These are phyloP conservation scores for Macropodus opercularis DNA, from an alignment of 2,797 vertebrate species.

Conservation along the genomic window DNA sequence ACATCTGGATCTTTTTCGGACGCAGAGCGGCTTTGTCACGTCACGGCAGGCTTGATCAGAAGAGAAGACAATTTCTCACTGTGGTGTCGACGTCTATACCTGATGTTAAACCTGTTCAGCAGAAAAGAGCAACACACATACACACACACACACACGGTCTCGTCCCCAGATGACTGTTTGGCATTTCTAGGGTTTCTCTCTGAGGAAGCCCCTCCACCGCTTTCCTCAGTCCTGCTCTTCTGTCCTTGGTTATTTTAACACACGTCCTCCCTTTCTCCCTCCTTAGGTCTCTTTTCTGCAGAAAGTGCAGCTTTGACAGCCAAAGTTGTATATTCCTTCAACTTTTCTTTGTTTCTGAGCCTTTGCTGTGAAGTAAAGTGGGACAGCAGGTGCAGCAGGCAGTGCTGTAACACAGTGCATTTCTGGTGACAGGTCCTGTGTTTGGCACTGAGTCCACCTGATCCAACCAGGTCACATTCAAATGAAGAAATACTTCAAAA, in stretches of 20 bases:
- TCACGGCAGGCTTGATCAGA: conserved; percentile 29
- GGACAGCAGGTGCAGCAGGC: neutral
- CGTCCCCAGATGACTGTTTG: conserved; percentile 45
- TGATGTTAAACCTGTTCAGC: conserved; percentile 30
- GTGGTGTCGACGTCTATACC: conserved; percentile 25
- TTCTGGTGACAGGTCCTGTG: neutral
- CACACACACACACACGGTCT: too few relatives aligned
- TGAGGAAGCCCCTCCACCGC: conserved; percentile 48
- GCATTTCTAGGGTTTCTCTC: conserved; percentile 64
- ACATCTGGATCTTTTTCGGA: conserved; percentile 38
- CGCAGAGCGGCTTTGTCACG: conserved; percentile 37
- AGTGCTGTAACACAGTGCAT: neutral
- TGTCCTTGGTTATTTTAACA: conserved; percentile 51
- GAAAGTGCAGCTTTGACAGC: neutral
- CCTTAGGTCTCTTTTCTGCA: conserved; percentile 16
- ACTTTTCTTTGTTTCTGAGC: conserved; percentile 7
- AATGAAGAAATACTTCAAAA: neutral
- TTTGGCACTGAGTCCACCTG: neutral
- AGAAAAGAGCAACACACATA: too few relatives aligned
- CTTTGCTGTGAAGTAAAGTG: neutral
- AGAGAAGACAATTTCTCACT: conserved; percentile 34
- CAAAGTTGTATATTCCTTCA: neutral
- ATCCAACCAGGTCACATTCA: conserved; percentile 1
- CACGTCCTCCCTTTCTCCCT: conserved; percentile 37
- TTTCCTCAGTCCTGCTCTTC: conserved; percentile 36